Conservation (phyloP, 2,797 vertebrate species). For the Chaetodon trifasciatus region DNA sequence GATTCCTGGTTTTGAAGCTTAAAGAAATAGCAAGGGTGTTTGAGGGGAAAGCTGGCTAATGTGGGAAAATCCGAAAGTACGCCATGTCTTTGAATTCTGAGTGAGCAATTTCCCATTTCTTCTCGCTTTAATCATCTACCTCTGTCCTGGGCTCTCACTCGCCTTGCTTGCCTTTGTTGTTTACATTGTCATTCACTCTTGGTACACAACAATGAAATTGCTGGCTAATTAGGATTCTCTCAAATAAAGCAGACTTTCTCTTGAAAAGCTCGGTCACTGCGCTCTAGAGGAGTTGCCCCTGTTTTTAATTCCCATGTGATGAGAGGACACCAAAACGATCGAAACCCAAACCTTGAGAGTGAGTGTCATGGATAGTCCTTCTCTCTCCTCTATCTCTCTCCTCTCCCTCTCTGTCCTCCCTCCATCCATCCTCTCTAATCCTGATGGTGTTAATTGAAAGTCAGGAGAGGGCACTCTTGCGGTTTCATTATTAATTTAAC, state of each 20-base stretch:
- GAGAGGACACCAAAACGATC: slow-evolving; percentile 55
- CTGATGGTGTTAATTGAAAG: slow-evolving; percentile 89
- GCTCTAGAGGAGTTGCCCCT: neutral
- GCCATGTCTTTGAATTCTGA: slow-evolving; percentile 1
- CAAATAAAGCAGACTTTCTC: slow-evolving; percentile 9
- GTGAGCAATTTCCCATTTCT: neutral
- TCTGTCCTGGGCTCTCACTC: neutral
- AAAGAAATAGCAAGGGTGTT: slow-evolving; percentile 10
- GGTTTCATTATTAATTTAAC: slow-evolving; percentile 92
- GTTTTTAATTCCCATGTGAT: slow-evolving; percentile 33
- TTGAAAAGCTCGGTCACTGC: slow-evolving; percentile 3
- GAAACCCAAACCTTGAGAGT: slow-evolving; percentile 68
- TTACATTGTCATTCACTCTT: neutral
- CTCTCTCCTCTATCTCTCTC: slow-evolving; percentile 52
- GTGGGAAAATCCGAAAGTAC: neutral
- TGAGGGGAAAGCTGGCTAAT: slow-evolving; percentile 13
- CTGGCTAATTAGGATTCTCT: neutral
- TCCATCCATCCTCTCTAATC: slow-evolving; percentile 81
- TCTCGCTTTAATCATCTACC: neutral
- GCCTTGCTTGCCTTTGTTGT: neutral
- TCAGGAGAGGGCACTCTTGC: slow-evolving; percentile 88
- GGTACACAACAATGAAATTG: neutral
- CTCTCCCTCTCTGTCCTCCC: slow-evolving; percentile 56
- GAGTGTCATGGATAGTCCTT: slow-evolving; percentile 68
- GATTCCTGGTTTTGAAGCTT: slow-evolving; percentile 30